Conservation (phyloP, 2,797 vertebrate genomes). For the Lophius americanus region DNA sequence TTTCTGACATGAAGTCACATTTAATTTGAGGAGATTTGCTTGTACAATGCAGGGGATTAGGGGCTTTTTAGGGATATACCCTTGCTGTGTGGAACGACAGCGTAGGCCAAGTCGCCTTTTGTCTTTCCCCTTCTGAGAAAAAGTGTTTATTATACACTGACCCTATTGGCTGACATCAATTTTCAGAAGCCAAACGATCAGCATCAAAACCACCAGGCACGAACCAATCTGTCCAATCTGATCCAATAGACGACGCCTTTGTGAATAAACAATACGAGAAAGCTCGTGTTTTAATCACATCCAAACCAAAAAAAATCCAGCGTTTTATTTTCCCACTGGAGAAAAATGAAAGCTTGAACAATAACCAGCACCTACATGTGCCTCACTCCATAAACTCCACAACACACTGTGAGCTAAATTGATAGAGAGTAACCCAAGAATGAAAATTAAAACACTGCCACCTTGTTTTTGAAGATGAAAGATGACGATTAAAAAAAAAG, state of each 20-base stretch:
- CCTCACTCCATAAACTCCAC: constrained; percentile 73
- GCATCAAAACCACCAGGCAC: constrained; percentile 13
- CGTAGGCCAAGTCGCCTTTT: neutral
- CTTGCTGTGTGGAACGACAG: no score
- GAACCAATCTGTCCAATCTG: constrained; percentile 43
- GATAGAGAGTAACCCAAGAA: constrained; percentile 69
- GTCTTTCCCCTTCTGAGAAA: constrained; percentile 17
- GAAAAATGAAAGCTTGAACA: constrained; percentile 72
- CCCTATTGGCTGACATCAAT: constrained; percentile 32
- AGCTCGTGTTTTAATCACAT: constrained; percentile 73
- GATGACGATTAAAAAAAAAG: constrained; percentile 85
- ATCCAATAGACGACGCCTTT: constrained; percentile 66
- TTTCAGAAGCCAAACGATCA: constrained; percentile 46
- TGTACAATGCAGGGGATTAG: no score
- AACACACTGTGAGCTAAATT: constrained; percentile 61
- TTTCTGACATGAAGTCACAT: no score
- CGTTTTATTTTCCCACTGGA: constrained; percentile 70
- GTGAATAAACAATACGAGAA: constrained; percentile 74
- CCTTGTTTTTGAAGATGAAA: constrained; percentile 88
- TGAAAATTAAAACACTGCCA: constrained; percentile 82
- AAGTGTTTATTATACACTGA: constrained; percentile 26
- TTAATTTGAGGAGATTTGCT: no score
- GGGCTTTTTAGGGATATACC: no score
- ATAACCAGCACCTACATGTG: constrained; percentile 78
- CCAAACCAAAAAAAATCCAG: constrained; percentile 51